phyloP scores from a whole-genome alignment of 2,113 vertebrate species.

The Sander lucioperca region DNA sequence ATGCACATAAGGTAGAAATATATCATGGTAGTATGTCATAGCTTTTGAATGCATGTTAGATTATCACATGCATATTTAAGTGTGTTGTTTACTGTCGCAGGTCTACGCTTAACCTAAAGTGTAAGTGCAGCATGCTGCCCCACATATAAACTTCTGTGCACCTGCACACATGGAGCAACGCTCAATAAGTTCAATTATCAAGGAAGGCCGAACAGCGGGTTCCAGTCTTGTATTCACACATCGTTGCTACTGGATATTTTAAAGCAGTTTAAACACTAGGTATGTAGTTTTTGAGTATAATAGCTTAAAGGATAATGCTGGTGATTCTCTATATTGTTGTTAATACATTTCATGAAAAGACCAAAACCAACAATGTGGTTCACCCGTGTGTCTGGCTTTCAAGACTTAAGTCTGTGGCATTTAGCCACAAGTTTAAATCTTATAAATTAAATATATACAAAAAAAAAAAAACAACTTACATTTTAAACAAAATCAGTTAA shows the following conservation, averaged over 20 bases:
- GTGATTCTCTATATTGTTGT: too few relatives aligned
- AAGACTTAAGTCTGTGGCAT: too few relatives aligned
- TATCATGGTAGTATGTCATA: slow-evolving; percentile 21
- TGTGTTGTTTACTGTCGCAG: slow-evolving; percentile 40
- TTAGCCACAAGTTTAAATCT: neutral
- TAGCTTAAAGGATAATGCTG: too few relatives aligned
- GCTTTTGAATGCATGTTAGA: slow-evolving; percentile 28
- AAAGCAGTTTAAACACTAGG: too few relatives aligned
- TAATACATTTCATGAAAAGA: too few relatives aligned
- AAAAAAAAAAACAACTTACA: too few relatives aligned
- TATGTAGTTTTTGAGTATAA: too few relatives aligned
- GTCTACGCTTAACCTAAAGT: slow-evolving; percentile 8
- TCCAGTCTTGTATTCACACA: neutral
- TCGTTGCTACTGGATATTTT: neutral
- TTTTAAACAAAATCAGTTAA: too few relatives aligned
- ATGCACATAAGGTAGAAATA: slow-evolving; percentile 34
- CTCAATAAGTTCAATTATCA: slow-evolving; percentile 29
- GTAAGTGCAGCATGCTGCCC: slow-evolving; percentile 19
- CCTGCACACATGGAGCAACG: slow-evolving; percentile 9
- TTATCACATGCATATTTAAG: slow-evolving; percentile 41
- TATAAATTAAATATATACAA: neutral
- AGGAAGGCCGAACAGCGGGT: slow-evolving; percentile 22
- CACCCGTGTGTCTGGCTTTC: too few relatives aligned
- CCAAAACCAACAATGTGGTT: too few relatives aligned
- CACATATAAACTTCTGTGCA: slow-evolving; percentile 26